Percentiles rank a stretch among this genome's conserved stretches.
Evolutionary conservation across 37 sponge, comb jelly and placozoan species (phyloP).

Genomic region (Halisarca cf. caerulea): DNA sequence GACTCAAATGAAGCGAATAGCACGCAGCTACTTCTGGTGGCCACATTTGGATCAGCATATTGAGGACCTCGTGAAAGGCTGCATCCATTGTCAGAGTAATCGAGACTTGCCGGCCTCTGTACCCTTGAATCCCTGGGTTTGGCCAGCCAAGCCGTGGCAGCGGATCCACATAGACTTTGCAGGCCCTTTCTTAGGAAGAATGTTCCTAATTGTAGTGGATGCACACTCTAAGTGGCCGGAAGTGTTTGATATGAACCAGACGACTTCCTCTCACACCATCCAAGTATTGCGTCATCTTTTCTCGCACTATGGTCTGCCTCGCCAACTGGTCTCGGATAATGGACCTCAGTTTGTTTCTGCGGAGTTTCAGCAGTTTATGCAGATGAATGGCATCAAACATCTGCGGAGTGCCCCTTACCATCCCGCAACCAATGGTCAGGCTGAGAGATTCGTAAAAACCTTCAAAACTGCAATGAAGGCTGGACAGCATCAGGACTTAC

Average conservation of each 20-base stretch:
- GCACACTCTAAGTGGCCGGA: conserved; percentile 5
- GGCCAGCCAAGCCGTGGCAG: not conserved
- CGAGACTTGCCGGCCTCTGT: not conserved
- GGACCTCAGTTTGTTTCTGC: not conserved
- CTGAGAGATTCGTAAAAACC: conserved; percentile 19
- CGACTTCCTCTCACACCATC: conserved; percentile 2
- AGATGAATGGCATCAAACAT: not conserved
- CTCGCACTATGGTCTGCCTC: conserved; percentile 21
- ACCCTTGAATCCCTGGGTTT: not conserved
- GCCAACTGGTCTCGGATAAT: conserved; percentile 13
- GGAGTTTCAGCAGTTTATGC: not conserved
- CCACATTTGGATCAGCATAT: not conserved
- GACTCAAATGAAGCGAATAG: not conserved
- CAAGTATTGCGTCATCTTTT: conserved; percentile 3
- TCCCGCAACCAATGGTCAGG: conserved; percentile 28
- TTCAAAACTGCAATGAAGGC: conserved; percentile 11
- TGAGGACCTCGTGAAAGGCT: not conserved
- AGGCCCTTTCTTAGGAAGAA: not conserved
- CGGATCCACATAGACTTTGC: conserved; percentile 3
- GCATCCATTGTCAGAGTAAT: not conserved
- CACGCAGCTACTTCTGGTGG: not conserved
- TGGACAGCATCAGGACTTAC: not conserved
- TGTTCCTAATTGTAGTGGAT: not conserved
- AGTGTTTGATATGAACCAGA: not conserved
- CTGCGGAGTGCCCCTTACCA: conserved; percentile 1